phyloP scores from a whole-genome alignment of 2,113 vertebrate species.

The Ancistrus triradiatus region DNA sequence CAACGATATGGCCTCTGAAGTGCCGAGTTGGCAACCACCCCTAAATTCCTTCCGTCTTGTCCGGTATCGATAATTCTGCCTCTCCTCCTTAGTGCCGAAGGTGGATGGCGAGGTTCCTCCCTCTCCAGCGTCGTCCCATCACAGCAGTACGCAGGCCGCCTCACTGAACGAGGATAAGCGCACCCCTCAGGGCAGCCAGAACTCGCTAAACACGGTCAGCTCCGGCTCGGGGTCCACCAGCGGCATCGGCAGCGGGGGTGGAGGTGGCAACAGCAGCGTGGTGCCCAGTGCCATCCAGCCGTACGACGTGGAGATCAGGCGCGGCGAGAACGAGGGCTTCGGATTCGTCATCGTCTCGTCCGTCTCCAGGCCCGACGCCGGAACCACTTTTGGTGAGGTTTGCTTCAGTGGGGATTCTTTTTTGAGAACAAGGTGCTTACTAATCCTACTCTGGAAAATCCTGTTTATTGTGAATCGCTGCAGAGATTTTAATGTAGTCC shows the following conservation, averaged over 20 bases:
- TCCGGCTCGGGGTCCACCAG: slow-evolving; percentile 91
- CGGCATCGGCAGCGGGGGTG: slow-evolving; percentile 79
- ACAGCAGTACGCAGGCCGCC: slow-evolving; percentile 92
- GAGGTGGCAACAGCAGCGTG: slow-evolving; percentile 70
- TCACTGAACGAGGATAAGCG: slow-evolving; percentile 93
- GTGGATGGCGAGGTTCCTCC: slow-evolving; percentile 86
- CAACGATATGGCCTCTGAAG: too few relatives aligned
- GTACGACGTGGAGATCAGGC: slow-evolving; percentile 93
- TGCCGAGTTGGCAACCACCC: too few relatives aligned
- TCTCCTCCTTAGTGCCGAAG: slow-evolving; percentile 77
- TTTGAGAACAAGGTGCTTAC: too few relatives aligned
- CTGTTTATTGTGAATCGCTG: too few relatives aligned
- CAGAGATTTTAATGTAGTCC: too few relatives aligned
- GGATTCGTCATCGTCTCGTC: slow-evolving; percentile 98
- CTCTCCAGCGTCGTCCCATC: slow-evolving; percentile 93
- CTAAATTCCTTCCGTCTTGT: too few relatives aligned
- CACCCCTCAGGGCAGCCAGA: slow-evolving; percentile 94
- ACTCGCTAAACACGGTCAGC: slow-evolving; percentile 95
- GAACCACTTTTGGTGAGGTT: slow-evolving; percentile 92
- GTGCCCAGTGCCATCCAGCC: slow-evolving; percentile 78
- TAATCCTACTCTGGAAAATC: too few relatives aligned
- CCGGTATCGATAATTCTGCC: too few relatives aligned
- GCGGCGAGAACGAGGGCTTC: slow-evolving; percentile 92
- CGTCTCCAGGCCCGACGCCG: slow-evolving; percentile 88
- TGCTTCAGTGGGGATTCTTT: background rate